phyloP scores from a whole-genome alignment of 2,888 invertebrate genomes.

The Drosophila helvetica region DNA sequence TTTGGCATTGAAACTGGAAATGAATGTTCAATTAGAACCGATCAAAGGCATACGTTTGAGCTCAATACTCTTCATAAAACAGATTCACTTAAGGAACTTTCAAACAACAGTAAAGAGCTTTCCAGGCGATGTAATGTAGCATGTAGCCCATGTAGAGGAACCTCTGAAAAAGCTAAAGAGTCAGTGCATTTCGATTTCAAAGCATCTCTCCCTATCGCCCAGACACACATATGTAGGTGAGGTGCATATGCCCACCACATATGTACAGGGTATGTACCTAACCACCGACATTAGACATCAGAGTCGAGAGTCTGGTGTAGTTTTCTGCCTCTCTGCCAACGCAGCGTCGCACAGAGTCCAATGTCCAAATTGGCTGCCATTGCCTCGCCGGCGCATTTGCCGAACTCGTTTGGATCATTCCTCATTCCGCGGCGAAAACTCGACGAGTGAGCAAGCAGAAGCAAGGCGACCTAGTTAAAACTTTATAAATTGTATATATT shows the following conservation, averaged over 20 bases:
- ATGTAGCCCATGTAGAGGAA: not conserved
- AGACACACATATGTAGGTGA: not conserved
- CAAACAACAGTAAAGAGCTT: not conserved
- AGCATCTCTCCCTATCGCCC: not conserved
- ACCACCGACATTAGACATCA: not conserved
- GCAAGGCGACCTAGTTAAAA: slow-evolving; percentile 45
- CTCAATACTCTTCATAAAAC: not conserved
- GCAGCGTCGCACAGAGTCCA: slow-evolving; percentile 45
- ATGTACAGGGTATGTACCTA: not conserved
- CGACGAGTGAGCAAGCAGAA: slow-evolving; percentile 24
- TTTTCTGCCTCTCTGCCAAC: slow-evolving; percentile 27
- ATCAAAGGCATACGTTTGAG: not conserved
- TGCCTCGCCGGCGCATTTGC: slow-evolving; percentile 26
- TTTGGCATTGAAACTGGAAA: not conserved
- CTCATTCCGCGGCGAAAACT: slow-evolving; percentile 41
- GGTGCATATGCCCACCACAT: not conserved
- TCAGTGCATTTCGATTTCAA: not conserved
- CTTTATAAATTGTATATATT: slow-evolving; percentile 15
- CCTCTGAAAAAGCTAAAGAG: not conserved
- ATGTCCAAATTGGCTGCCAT: slow-evolving; percentile 51
- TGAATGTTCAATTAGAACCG: not conserved
- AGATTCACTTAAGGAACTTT: not conserved
- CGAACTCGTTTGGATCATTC: slow-evolving; percentile 53
- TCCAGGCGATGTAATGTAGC: not conserved
- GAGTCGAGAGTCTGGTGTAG: slow-evolving; percentile 1